Conservation (phyloP, 1,140 invertebrate species). For the Drosophila nigrodunni region DNA sequence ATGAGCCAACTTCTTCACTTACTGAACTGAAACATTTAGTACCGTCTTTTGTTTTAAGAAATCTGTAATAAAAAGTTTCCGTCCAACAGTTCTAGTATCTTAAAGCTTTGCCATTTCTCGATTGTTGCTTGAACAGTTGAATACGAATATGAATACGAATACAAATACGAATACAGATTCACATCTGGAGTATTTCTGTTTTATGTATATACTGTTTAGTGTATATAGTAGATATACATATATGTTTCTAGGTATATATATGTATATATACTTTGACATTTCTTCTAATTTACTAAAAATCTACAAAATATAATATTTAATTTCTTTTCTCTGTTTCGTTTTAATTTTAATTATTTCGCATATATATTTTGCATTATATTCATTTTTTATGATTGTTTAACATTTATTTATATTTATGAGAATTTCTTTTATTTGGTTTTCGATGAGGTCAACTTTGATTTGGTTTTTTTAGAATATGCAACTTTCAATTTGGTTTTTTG, state of each 20-base stretch:
- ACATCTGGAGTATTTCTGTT: constrained; percentile 38
- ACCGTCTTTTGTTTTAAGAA: constrained; percentile 17
- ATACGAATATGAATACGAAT: constrained; percentile 49
- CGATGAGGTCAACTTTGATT: constrained; percentile 77
- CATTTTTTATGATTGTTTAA: constrained; percentile 69
- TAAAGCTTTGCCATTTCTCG: constrained; percentile 79
- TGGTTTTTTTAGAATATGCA: constrained; percentile 60
- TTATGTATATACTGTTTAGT: constrained; percentile 24
- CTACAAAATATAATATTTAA: constrained; percentile 80
- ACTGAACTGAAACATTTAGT: constrained; percentile 40
- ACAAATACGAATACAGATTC: constrained; percentile 48
- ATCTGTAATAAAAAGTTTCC: constrained; percentile 57
- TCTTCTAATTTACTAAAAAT: constrained; percentile 76
- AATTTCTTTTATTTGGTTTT: constrained; percentile 34
- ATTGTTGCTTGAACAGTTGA: constrained; percentile 67
- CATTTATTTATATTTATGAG: constrained; percentile 53
- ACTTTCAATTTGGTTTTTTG: constrained; percentile 46
- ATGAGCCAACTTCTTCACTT: constrained; percentile 48
- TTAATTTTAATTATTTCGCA: constrained; percentile 13
- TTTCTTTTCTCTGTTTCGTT: constrained; percentile 40
- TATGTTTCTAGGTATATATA: constrained; percentile 37
- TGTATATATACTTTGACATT: constrained; percentile 49
- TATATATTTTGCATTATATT: constrained; percentile 45
- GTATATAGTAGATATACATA: constrained; percentile 7
- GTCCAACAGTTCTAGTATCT: constrained; percentile 71